A percentile compares a stretch with the other conserved stretches of the same genome.
phyloP scores from a whole-genome alignment of 2,113 vertebrate species.

The Andinoacara biseriatus region DNA sequence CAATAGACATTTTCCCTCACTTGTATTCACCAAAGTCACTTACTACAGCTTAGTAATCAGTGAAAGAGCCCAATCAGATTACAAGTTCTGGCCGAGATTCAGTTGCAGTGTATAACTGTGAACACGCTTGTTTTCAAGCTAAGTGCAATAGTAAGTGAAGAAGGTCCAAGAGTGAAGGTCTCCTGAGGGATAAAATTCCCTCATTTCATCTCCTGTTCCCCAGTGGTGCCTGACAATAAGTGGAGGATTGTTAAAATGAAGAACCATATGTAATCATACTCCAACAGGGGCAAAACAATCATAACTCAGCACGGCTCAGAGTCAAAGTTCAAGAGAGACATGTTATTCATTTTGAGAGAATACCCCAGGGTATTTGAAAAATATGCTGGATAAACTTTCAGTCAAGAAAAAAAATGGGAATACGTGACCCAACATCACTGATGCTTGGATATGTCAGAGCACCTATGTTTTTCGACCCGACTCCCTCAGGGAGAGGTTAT shows the following conservation, averaged over 20 bases:
- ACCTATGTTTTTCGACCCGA: constrained; percentile 36
- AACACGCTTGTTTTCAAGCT: constrained; percentile 21
- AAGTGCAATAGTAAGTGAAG: constrained; percentile 12
- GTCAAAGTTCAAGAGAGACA: constrained; percentile 74
- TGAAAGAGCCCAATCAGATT: constrained; percentile 27
- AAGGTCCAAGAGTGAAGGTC: constrained; percentile 22
- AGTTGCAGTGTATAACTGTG: constrained; percentile 11
- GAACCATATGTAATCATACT: constrained; percentile 73
- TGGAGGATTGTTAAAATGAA: constrained; percentile 62
- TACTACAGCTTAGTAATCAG: constrained; percentile 13
- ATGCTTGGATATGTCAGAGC: constrained; percentile 12
- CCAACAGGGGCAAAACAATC: constrained; percentile 70
- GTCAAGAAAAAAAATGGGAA: constrained; percentile 24
- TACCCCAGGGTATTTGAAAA: constrained; percentile 46
- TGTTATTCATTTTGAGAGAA: constrained; percentile 70
- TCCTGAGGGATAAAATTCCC: constrained; percentile 44
- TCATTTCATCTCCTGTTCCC: constrained; percentile 36
- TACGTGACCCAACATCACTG: constrained; percentile 28
- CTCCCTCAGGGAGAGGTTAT: constrained; percentile 15
- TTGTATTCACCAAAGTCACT: background rate
- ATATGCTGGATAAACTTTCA: constrained; percentile 27
- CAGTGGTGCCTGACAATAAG: constrained; percentile 40
- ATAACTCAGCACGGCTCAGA: constrained; percentile 41
- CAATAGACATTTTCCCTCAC: constrained; percentile 24
- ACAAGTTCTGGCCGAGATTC: background rate